Base-by-base conservation (phyloP, 2,888 invertebrate genomes). In the Drosophila greeni region DNA sequence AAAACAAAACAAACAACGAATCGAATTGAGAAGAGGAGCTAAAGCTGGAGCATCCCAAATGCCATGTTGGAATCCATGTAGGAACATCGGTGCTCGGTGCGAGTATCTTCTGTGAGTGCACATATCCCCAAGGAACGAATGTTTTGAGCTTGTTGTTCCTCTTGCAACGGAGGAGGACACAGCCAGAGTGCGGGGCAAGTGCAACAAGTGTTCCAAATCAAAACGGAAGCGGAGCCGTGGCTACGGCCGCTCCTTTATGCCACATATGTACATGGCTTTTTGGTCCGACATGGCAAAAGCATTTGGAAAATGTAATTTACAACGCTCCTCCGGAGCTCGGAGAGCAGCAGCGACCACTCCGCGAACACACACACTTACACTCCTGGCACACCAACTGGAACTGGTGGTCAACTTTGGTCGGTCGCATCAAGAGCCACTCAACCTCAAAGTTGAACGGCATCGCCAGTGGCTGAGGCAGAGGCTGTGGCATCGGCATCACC, bases 271-370 rank as follows among this genome's bases (percentile, higher is more conserved):
- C 83, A 82, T 83, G 75, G 73, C 75, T 82, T 80, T 83, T 77
- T 74, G 76, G 81, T 75, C 64, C 79, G 77, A 86, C 86, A 85
- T 84, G 84, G 76, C 76, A 80, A 72, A 85, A 84, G 76, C 81
- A 85, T 85, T 85, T 83, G 84, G 83, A 85, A 84, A 86, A 85
- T 86, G 85, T 86, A 83, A 85, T 86, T 85, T 85, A 84, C 82
- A 85, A 83, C 84, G 78, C 77, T 83, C n/a, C n/a, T n/a, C n/a
- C 72, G 55, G 37, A n/a, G n/a, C n/a, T n/a, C 66, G 53, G 60
- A 52, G 33, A 52, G 33, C n/a, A 66, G 49, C 45, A 37, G 45
- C 59, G 16, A 68, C 66, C 59, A 71, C 65, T 69, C 62, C 69
- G 59, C 72, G 26, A 33, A 53, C 14, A 34, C 23, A 36, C 51